Conservation (phyloP, 37 sponge, comb jelly and placozoan genomes). For the Cladorhizidae sp. region DNA sequence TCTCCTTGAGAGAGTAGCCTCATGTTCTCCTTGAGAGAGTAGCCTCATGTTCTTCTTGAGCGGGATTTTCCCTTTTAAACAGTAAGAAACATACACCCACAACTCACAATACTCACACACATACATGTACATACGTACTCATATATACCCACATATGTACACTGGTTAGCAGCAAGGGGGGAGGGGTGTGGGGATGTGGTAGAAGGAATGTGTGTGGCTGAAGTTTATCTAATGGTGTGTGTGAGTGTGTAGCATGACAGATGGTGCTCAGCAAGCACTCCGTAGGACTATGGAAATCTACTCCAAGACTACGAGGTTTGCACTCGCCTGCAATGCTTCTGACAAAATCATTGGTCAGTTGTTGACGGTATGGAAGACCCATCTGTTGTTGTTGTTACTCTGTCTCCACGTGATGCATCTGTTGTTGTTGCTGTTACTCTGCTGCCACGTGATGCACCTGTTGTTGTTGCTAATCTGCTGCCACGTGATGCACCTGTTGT, state of each 20-base stretch:
- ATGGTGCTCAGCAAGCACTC: conserved; percentile 96
- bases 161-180: too few relatives aligned
- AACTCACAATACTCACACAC: too few relatives aligned
- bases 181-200: too few relatives aligned
- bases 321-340: conserved; percentile 96
- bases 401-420: not conserved
- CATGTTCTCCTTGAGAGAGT: too few relatives aligned
- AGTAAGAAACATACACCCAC: too few relatives aligned
- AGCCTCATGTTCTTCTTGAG: too few relatives aligned
- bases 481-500: not conserved
- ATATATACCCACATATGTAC: too few relatives aligned
- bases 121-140: too few relatives aligned
- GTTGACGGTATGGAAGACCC: not conserved
- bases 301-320: conserved; percentile 96
- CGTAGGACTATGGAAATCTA: conserved; percentile 98
- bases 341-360: conserved; percentile 93
- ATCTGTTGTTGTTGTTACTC: not conserved
- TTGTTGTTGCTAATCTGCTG: not conserved
- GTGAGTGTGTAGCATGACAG: conserved; percentile 82
- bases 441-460: not conserved
- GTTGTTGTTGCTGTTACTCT: not conserved
- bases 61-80: too few relatives aligned
- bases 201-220: too few relatives aligned
- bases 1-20: too few relatives aligned
- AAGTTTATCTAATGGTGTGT: too few relatives aligned